These are phyloP conservation scores for Drosophila carrolli DNA, from an alignment of 1,140 invertebrate genomes.

Conservation along the genomic window DNA sequence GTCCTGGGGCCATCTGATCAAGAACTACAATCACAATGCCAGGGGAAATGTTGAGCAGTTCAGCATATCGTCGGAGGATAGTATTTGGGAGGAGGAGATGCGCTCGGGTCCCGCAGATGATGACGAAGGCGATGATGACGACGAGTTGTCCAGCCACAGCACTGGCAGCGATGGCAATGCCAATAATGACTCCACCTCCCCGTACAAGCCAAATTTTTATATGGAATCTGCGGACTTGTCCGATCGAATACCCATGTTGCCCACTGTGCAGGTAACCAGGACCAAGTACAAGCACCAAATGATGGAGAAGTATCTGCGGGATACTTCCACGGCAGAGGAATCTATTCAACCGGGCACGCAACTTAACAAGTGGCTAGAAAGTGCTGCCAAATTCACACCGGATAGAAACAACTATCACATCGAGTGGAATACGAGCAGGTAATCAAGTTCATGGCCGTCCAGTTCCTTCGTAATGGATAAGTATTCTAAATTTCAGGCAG, in stretches of 20 bases:
- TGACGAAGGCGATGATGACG: slow-evolving; percentile 61
- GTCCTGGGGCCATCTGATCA: slow-evolving; percentile 90
- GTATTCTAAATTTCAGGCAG: slow-evolving; percentile 32
- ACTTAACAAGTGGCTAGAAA: slow-evolving; percentile 89
- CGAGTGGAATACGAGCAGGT: slow-evolving; percentile 86
- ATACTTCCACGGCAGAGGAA: slow-evolving; percentile 39
- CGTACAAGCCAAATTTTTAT: slow-evolving; percentile 66
- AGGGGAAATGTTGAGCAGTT: slow-evolving; percentile 90
- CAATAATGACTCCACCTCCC: slow-evolving; percentile 41
- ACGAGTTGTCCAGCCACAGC: slow-evolving; percentile 70
- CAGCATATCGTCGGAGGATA: slow-evolving; percentile 90
- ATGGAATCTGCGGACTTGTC: slow-evolving; percentile 33
- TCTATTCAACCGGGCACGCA: slow-evolving; percentile 34
- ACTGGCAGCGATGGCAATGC: slow-evolving; percentile 71
- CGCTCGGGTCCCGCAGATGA: slow-evolving; percentile 45
- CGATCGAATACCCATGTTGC: slow-evolving; percentile 49
- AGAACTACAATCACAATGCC: slow-evolving; percentile 89
- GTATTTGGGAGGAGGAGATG: slow-evolving; percentile 89
- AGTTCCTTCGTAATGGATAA: neutral
- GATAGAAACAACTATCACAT: slow-evolving; percentile 88
- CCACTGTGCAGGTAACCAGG: slow-evolving; percentile 36
- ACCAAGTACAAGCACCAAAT: slow-evolving; percentile 86
- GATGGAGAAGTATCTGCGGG: slow-evolving; percentile 86
- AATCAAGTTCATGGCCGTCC: neutral
- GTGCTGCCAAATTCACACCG: slow-evolving; percentile 88